Percentiles rank a stretch among this genome's conserved stretches.
Conservation (phyloP, 2,797 vertebrate genomes). For the Morelia viridis region DNA sequence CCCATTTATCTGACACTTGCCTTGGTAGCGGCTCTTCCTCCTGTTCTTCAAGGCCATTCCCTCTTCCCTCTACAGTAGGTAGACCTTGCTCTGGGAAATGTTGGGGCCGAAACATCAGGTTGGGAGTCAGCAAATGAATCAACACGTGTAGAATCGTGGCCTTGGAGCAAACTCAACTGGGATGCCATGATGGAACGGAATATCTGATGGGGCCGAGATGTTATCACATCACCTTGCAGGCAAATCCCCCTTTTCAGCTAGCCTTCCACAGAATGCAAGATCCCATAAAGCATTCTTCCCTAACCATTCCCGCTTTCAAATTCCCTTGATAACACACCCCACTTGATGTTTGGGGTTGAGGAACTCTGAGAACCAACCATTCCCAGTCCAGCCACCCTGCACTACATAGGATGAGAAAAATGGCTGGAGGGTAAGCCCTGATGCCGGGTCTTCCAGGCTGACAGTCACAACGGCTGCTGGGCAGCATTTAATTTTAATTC, state of each 20-base stretch:
- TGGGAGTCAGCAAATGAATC: background rate
- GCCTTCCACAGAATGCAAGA: background rate
- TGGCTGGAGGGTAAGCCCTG: background rate
- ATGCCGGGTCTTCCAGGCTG: constrained; percentile 15
- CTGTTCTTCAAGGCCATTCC: no score
- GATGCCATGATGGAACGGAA: background rate
- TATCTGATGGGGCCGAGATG: background rate
- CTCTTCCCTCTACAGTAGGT: background rate
- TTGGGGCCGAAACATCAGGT: background rate
- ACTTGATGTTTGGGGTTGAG: constrained; percentile 22
- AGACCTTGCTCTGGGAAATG: background rate
- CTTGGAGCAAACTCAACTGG: background rate
- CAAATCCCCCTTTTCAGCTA: background rate
- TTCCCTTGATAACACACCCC: background rate
- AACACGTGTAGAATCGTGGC: background rate
- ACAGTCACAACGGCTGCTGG: constrained; percentile 11
- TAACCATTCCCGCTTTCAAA: constrained; percentile 9
- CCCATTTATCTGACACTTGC: no score
- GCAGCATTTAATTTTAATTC: constrained; percentile 38
- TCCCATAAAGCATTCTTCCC: background rate
- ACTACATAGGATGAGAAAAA: constrained; percentile 21
- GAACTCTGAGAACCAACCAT: background rate
- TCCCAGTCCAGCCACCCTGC: background rate
- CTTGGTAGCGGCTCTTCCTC: no score
- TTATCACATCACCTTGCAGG: background rate